Evolutionary conservation across 2,888 invertebrate species (phyloP), one percentile per base, ranked within the genome.

Genomic region (Anoplius nigerrimus): DNA sequence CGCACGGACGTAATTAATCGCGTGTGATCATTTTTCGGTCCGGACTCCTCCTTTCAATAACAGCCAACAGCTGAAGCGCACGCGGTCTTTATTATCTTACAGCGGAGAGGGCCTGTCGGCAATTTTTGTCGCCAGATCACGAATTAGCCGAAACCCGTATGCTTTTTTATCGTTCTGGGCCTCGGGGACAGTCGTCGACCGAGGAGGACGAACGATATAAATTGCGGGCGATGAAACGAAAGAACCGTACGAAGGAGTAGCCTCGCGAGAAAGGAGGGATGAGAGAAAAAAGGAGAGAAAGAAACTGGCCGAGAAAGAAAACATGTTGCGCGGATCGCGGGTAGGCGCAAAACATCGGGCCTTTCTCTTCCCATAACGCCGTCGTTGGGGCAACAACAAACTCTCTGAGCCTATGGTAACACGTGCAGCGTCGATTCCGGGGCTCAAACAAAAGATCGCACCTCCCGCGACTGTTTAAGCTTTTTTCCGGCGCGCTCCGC

Each of bases 281-380:
- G 52, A 57, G 20, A 13, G 8, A 6, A 46, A 34, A 66, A 64
- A 62, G 22, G n/a, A 64, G 60, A 34, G 52, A 69, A 11, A 52
- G 52, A 11, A 52, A 8, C 16, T 8, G 48, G 34, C 27, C 55
- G 48, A 34, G 27, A 43, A 51, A 71, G 53, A 56, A 75, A 61
- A 62, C 54, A 27, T 13, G 51, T 27, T 21, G 62, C 53, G 62
- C 58, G 67, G 72, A 63, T 45, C 63, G 66, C 66, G 68, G 62
- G 73, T 68, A 74, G 74, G 70, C 55, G 20, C 27, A 64, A 57
- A 53, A 66, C 77, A 67, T 59, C 62, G 51, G 34, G 69, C 59
- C 65, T 69, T 77, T 74, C 74, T 76, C 77, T 76, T 79, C 74
- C 43, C 68, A 66, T 78, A 79, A 79, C 68, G 77, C 77, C 61